phyloP scores from a whole-genome alignment of 2,113 vertebrate species.

The Microcebus ravelobensis region DNA sequence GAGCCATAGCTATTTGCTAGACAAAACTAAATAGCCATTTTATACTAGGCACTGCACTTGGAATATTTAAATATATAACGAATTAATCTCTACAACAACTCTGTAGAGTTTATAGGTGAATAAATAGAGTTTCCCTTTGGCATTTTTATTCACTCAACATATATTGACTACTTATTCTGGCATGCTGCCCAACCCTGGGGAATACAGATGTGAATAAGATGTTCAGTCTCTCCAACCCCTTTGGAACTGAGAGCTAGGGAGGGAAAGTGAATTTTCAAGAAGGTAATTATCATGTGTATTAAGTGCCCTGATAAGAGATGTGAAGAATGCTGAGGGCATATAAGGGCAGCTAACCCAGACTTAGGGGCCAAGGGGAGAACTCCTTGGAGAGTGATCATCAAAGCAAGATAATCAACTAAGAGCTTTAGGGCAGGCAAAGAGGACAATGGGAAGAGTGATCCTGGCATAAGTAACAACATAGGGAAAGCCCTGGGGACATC shows the following conservation, averaged over 20 bases:
- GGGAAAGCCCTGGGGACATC: too few relatives aligned
- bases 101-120: neutral
- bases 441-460: neutral
- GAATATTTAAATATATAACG: conserved; percentile 5
- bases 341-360: neutral
- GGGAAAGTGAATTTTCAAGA: neutral
- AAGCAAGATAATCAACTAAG: neutral
- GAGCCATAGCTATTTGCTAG: neutral
- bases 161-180: neutral
- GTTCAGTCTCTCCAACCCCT: neutral
- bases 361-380: neutral
- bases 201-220: neutral
- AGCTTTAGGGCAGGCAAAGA: neutral
- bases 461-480: neutral
- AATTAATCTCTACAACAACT: neutral
- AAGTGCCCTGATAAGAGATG: neutral
- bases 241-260: neutral
- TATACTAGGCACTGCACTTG: neutral
- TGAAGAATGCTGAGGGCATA: neutral
- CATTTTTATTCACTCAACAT: neutral
- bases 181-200: neutral
- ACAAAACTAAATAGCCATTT: neutral
- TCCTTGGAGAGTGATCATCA: neutral
- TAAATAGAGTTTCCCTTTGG: neutral
- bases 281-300: neutral